Evolutionary conservation across 2,113 vertebrate species (phyloP), one percentile per base, ranked within the genome.

Genomic region (Cynopterus brachyotis): DNA sequence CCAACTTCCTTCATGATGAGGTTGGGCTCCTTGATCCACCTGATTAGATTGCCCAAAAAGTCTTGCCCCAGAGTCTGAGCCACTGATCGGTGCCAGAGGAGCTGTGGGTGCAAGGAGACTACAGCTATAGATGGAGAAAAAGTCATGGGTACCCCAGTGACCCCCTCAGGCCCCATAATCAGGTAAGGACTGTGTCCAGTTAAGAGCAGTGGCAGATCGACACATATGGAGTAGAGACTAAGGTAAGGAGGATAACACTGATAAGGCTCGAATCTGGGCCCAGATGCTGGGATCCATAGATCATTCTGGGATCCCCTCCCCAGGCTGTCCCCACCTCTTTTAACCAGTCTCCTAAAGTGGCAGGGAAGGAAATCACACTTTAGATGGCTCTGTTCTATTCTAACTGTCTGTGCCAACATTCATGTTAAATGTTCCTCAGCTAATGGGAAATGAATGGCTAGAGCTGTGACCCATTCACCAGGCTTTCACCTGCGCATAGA

Each of bases 41-140:
- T 93, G 28, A 40, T 13, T 19, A 97, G 67, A 32, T 82, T 45
- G 37, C 19, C n/a, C 60, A 91, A 3, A 40, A 96, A 86, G n/a
- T 96, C 86, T 5, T 82, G 67, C n/a, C 67, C 92, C 11, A 45
- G 45, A 24, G 45, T 83, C 81, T 93, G 3, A 62, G 93, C 86
- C 55, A 97, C 95, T 32, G 96, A 82, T 4, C 3, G 32, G n/a
- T 93, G 93, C 93, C 95, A 93, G 67, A 93, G 95, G 20, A 97
- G 95, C 95, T 96, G 75, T 22, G 50, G 40, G 40, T 40, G 17
- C 2, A 26, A 72, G 32, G 9, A 45, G 37, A 83, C 9, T 3
- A 57, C 20, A 26, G 30, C 2, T 37, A 22, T 8, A 19, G 30
- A 35, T 62, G 19, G 64, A 78, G 62, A 45, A 47, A 70, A 24